These are phyloP conservation scores for Megalops atlanticus DNA, from an alignment of 2,113 vertebrate species.

Conservation along the genomic window DNA sequence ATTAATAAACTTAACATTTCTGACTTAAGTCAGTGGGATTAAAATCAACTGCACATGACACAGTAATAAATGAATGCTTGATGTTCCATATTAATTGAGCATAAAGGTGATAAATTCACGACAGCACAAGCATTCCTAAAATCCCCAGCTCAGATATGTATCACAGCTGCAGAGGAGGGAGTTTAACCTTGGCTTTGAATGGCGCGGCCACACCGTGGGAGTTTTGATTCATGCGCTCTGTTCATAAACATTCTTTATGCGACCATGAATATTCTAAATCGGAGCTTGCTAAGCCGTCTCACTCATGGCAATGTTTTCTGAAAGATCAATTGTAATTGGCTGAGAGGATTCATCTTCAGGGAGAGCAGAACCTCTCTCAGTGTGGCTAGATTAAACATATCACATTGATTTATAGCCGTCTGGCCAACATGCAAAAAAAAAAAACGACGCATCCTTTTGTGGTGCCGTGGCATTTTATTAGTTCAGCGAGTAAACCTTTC, in stretches of 20 bases:
- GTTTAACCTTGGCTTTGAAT: not conserved
- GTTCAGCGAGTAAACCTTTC: slow-evolving; percentile 8
- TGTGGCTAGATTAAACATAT: slow-evolving; percentile 26
- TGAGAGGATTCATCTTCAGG: slow-evolving; percentile 24
- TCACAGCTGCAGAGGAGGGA: not conserved
- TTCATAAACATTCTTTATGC: not conserved
- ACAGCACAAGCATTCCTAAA: not conserved
- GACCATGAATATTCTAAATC: not conserved
- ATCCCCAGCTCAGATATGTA: not conserved
- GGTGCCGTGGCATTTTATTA: slow-evolving; percentile 17
- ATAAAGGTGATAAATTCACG: no score
- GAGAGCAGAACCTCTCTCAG: slow-evolving; percentile 17
- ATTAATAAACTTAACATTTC: no score
- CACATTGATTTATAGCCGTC: slow-evolving; percentile 25
- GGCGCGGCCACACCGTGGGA: not conserved
- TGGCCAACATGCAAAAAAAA: not conserved
- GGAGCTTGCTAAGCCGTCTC: not conserved
- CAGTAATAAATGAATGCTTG: no score
- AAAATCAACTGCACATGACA: no score
- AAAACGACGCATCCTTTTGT: not conserved
- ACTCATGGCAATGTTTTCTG: slow-evolving; percentile 12
- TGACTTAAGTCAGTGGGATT: no score
- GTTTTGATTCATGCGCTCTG: not conserved
- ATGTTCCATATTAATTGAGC: no score
- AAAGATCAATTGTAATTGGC: slow-evolving; percentile 33